Percentiles rank a stretch among this genome's conserved stretches.
phyloP scores from a whole-genome alignment of 2,113 vertebrate genomes.

The Tachysurus vachellii region DNA sequence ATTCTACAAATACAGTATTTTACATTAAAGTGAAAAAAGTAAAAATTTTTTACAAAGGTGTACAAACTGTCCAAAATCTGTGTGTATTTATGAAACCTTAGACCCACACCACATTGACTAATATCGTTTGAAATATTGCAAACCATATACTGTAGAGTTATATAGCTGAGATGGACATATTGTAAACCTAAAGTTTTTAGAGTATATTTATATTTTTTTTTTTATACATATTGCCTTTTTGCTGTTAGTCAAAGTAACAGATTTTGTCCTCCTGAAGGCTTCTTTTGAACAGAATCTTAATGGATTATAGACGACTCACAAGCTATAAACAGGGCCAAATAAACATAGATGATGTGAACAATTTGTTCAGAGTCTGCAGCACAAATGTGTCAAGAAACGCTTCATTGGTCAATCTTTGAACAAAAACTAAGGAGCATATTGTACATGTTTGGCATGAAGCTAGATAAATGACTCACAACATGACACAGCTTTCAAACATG shows the following conservation, averaged over 20 bases:
- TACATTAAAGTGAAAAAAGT: too few species aligned
- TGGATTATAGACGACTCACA: background rate
- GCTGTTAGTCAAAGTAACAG: too few species aligned
- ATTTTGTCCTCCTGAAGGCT: background rate
- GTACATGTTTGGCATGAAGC: background rate
- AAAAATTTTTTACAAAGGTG: too few species aligned
- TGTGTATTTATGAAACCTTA: too few species aligned
- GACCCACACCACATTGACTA: background rate
- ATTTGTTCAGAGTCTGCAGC: background rate
- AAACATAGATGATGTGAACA: background rate
- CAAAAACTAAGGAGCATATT: background rate
- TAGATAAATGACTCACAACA: background rate
- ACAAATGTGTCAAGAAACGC: too few species aligned
- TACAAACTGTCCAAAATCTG: background rate
- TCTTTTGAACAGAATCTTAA: background rate
- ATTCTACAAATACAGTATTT: too few species aligned
- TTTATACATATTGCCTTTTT: background rate
- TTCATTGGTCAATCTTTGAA: background rate
- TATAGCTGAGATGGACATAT: too few species aligned
- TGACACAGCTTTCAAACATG: background rate
- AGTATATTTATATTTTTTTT: background rate
- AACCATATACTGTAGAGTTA: too few species aligned
- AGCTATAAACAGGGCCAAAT: background rate
- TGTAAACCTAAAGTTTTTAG: too few species aligned
- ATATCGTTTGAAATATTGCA: background rate